Base-by-base conservation (phyloP, 2,113 vertebrate genomes). In the Nestor notabilis region DNA sequence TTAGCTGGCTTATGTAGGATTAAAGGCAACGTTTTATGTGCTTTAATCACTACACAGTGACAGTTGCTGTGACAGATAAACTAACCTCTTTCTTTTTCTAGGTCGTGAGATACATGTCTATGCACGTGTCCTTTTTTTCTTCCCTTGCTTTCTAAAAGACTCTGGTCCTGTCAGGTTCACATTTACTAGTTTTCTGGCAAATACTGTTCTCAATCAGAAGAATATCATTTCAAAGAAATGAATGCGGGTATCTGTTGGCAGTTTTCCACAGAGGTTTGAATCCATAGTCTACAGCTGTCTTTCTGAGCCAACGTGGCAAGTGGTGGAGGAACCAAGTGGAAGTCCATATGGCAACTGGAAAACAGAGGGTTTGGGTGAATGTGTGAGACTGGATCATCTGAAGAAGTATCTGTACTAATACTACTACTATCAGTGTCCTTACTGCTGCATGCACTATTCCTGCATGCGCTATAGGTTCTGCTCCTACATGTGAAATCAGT, bases 31-130 rank as follows among this genome's bases (percentile, higher is more conserved):
- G 61, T 41, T 95, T 87, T 60, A 8, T 85, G 69, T 78, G 63
- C 87, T 95, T 95, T 93, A 79, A 89, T 90, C 89, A 76, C 47
- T 55, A 3, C 24, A n/a, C 33, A 28, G 44, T 92, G 91, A 63
- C 89, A 95, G 85, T 75, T 94, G 76, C 83, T 95, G 87, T 55
- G 64, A 2, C 74, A 90, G 70, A 58, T 76, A 46, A 90, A 17
- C 52, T 76, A 84, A 87, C 35, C 47, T 85, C 65, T 56, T 83
- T 25, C 63, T 81, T 41, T 87, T 55, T 60, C n/a, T 28, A 27
- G 49, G 28, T 49, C 88, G 63, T 74, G 87, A 74, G 89, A 52
- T 3, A 1, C 5, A 23, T 87, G 90, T 83, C 68, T 46, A 64
- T 60, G 79, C 55, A 17, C 16, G 0, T 0, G 35, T 96, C 50